Evolutionary conservation across 2,888 invertebrate species (phyloP).

Genomic region (Autographa gamma): DNA sequence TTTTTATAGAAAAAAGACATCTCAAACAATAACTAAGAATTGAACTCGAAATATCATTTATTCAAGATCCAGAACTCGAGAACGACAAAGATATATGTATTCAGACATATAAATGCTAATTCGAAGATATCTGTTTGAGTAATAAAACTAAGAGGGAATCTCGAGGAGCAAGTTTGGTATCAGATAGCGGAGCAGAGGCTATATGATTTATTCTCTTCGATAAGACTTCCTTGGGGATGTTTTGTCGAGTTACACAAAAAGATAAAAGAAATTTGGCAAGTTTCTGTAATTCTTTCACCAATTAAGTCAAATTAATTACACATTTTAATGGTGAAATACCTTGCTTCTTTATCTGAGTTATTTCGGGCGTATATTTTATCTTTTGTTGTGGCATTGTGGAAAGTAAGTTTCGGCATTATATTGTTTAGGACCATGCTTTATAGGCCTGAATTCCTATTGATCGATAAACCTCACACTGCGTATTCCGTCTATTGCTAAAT

Average conservation of each 20-base stretch:
- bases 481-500: neutral
- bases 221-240: slow-evolving; percentile 67
- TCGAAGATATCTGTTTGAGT: slow-evolving; percentile 47
- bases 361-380: neutral
- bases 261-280: slow-evolving; percentile 48
- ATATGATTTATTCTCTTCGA: slow-evolving; percentile 77
- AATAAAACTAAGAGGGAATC: slow-evolving; percentile 59
- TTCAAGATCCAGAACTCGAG: slow-evolving; percentile 16
- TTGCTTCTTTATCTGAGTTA: neutral
- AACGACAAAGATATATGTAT: slow-evolving; percentile 42
- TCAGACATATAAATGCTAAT: slow-evolving; percentile 54
- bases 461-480: too few species aligned
- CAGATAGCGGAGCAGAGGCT: slow-evolving; percentile 64
- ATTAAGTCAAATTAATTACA: slow-evolving; percentile 29
- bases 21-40: neutral
- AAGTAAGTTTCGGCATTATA: neutral
- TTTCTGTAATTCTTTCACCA: slow-evolving; percentile 31
- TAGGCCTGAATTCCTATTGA: too few species aligned
- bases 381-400: neutral
- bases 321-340: slow-evolving; percentile 2
- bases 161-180: slow-evolving; percentile 62
- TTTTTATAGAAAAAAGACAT: too few species aligned
- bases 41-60: slow-evolving; percentile 13
- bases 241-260: slow-evolving; percentile 57
- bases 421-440: too few species aligned